A percentile compares a stretch with the other conserved stretches of the same genome.
These are phyloP conservation scores for Neodiprion virginianus DNA, from an alignment of 1,140 invertebrate genomes.

Conservation along the genomic window DNA sequence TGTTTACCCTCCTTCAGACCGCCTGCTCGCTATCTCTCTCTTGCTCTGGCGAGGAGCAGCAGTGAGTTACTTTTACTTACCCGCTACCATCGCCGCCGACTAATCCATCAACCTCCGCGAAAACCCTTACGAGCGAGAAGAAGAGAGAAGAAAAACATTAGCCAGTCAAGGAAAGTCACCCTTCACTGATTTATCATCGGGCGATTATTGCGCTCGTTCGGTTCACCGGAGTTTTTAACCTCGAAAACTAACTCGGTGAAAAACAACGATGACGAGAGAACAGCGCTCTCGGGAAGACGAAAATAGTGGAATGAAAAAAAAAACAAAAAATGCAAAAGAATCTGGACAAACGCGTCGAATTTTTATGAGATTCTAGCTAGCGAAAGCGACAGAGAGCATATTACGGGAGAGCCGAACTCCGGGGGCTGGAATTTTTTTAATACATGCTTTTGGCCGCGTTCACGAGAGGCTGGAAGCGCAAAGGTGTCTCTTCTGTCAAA, in stretches of 20 bases:
- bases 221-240: no score
- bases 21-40: no score
- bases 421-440: slow-evolving; percentile 6
- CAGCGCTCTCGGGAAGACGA: no score
- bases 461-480: background rate
- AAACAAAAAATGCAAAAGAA: no score
- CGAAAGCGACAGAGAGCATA: background rate
- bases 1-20: background rate
- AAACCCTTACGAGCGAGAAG: background rate
- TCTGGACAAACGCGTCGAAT: no score
- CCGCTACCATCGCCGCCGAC: background rate
- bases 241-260: no score
- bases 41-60: background rate
- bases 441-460: background rate
- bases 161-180: slow-evolving; percentile 4
- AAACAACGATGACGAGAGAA: no score
- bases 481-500: no score
- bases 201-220: background rate
- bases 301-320: no score
- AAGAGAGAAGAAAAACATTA: background rate
- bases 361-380: background rate
- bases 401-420: no score
- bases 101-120: slow-evolving; percentile 1
- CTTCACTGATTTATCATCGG: background rate
- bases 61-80: background rate